phyloP scores from a whole-genome alignment of 2,888 invertebrate genomes.

The Chaitophorus viminalis region DNA sequence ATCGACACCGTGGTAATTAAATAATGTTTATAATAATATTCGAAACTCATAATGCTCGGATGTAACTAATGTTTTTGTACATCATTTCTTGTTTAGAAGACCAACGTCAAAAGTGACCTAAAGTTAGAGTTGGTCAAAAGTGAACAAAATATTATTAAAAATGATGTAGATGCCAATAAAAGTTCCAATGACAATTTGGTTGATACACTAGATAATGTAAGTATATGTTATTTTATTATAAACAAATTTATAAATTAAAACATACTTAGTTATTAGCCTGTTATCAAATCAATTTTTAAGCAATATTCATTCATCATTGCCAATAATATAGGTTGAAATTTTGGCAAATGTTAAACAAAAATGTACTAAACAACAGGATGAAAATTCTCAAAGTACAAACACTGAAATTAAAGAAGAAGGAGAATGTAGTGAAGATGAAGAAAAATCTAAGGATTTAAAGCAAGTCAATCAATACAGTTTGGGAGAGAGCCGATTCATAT shows the following conservation, averaged over 20 bases:
- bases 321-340: neutral
- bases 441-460: conserved; percentile 47
- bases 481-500: conserved; percentile 82
- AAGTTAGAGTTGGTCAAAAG: neutral
- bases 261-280: no score
- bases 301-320: neutral
- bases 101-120: neutral
- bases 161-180: neutral
- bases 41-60: no score
- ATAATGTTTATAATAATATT: no score
- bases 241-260: neutral
- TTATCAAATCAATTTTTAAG: no score
- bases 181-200: neutral
- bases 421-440: conserved; percentile 58
- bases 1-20: conserved; percentile 13
- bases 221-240: neutral
- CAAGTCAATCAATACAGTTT: conserved; percentile 79
- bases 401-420: conserved; percentile 51
- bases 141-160: neutral
- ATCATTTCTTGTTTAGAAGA: neutral
- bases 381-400: neutral
- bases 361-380: neutral
- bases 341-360: conserved; percentile 21
- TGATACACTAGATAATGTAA: neutral
- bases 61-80: no score